A percentile compares a stretch with the other conserved stretches of the same genome.
phyloP scores from a whole-genome alignment of 2,888 invertebrate species.

The Stictocephala bisonia region DNA sequence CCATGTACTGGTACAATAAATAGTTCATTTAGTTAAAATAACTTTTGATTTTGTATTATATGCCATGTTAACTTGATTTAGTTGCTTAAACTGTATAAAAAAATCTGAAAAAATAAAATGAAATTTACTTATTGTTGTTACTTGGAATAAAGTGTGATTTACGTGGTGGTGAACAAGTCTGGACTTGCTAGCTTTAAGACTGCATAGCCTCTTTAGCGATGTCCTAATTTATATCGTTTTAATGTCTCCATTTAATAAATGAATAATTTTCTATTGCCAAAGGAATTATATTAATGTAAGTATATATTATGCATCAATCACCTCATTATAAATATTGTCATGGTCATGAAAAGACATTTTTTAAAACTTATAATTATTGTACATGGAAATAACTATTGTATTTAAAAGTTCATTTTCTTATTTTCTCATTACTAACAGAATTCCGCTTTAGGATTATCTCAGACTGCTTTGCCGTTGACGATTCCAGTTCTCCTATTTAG shows the following conservation, averaged over 20 bases:
- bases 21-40: too few relatives aligned
- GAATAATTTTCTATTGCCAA: constrained; percentile 53
- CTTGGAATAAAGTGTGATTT: too few relatives aligned
- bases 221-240: constrained; percentile 32
- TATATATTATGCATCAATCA: constrained; percentile 36
- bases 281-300: constrained; percentile 51
- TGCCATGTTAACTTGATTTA: too few relatives aligned
- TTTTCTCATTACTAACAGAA: background rate
- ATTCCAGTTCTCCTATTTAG: constrained; percentile 4
- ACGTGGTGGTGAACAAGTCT: constrained; percentile 48
- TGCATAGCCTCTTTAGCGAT: constrained; percentile 35
- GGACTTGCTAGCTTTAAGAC: constrained; percentile 49
- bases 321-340: constrained; percentile 45
- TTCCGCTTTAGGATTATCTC: constrained; percentile 26
- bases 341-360: constrained; percentile 43
- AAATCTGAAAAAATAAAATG: too few relatives aligned
- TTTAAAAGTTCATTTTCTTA: constrained; percentile 32
- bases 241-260: constrained; percentile 35
- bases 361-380: constrained; percentile 39
- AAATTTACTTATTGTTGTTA: too few relatives aligned
- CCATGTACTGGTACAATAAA: too few relatives aligned
- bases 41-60: too few relatives aligned
- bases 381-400: constrained; percentile 34
- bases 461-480: constrained; percentile 14
- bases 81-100: too few relatives aligned